Percentiles rank a stretch among this genome's conserved stretches.
Conservation (phyloP, 2,888 invertebrate species). For the Nomada hirtipes region DNA sequence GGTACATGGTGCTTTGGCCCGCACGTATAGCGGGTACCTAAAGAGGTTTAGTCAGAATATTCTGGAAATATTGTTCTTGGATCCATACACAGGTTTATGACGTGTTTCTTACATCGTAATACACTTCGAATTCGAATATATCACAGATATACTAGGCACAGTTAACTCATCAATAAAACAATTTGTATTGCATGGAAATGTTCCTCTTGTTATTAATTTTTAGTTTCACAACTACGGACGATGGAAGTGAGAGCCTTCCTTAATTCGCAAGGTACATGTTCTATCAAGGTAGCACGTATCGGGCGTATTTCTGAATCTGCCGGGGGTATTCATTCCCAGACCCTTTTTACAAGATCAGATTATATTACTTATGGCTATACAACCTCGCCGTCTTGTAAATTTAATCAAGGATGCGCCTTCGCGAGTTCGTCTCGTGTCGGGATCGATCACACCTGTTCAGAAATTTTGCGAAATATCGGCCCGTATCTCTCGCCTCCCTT, state of each 20-base stretch:
- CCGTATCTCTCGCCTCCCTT: constrained; percentile 25
- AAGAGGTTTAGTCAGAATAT: constrained; percentile 7
- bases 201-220: neutral
- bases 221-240: neutral
- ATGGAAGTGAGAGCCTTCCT: neutral
- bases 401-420: constrained; percentile 50
- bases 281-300: constrained; percentile 15
- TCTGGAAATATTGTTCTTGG: constrained; percentile 6
- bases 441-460: constrained; percentile 38
- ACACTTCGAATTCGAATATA: too few relatives aligned
- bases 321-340: constrained; percentile 24
- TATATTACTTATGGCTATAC: constrained; percentile 42
- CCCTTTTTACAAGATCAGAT: constrained; percentile 35
- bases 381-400: constrained; percentile 49
- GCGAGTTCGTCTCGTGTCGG: constrained; percentile 36
- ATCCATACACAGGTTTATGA: neutral
- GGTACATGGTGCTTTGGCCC: neutral
- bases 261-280: constrained; percentile 6
- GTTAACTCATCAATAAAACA: too few relatives aligned
- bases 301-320: constrained; percentile 19
- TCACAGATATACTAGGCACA: too few relatives aligned
- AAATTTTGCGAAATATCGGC: constrained; percentile 46
- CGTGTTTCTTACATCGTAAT: neutral
- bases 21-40: neutral
- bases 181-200: neutral